phyloP scores from a whole-genome alignment of 2,888 invertebrate species.

The Artemia sp. region DNA sequence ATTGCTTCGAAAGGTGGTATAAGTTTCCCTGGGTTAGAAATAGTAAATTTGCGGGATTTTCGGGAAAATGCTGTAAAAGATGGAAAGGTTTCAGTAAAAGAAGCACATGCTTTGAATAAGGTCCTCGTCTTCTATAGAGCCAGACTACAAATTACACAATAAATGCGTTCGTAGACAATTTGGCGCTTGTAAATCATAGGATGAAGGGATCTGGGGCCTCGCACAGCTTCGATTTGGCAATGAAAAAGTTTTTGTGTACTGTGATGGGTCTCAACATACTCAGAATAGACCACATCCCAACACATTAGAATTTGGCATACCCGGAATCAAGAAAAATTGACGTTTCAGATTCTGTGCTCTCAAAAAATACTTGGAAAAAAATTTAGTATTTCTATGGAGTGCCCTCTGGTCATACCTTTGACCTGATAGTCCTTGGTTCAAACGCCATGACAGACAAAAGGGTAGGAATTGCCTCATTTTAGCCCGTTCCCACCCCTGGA shows the following conservation, averaged over 20 bases:
- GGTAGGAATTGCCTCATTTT: neutral
- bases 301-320: neutral
- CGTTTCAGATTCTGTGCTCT: neutral
- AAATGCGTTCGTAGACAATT: neutral
- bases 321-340: neutral
- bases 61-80: neutral
- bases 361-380: neutral
- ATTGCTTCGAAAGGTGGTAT: neutral
- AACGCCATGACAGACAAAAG: slow-evolving; percentile 1
- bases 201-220: neutral
- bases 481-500: neutral
- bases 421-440: neutral
- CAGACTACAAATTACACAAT: neutral
- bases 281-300: neutral
- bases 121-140: neutral
- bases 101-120: neutral
- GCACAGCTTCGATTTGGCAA: neutral
- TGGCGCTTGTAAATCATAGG: neutral
- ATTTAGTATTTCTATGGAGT: neutral
- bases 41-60: neutral
- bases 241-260: neutral
- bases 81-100: neutral
- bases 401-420: neutral
- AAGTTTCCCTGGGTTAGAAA: neutral
- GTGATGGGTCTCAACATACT: neutral